Evolutionary conservation across 2,888 invertebrate genomes (phyloP), one percentile per base, ranked within the genome.

Genomic region (Volucella inflata): DNA sequence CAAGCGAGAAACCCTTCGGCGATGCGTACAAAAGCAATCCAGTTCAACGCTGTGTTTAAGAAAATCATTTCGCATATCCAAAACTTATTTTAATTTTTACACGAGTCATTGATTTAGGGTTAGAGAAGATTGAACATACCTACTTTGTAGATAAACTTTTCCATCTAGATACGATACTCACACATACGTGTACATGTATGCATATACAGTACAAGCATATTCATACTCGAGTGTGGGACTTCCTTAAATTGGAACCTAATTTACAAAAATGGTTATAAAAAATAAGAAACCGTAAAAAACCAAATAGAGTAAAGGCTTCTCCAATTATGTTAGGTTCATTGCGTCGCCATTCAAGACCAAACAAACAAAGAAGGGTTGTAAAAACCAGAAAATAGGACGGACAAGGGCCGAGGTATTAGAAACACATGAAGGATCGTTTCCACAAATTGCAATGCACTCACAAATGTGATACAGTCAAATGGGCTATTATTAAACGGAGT

Each of bases 401-500:
- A 38, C 57, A 30, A 17, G 36, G 46, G 50, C 55, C 62, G 21
- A 40, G 14, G 64, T 60, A 71, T 67, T 77, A 77, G 67, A 36
- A 76, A 78, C 83, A 78, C 78, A 83, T 78, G 83, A 83, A 48
- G 40, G 59, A 74, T 83, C 78, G 50, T 48, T 3, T 42, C 83
- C 83, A 40, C 83, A 83, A 83, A 84, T 75, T 79, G 75, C 30
- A 30, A 6, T 30, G 30, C 65, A 60, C 42, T 84, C 57, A 44
- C 36, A 79, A 75, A 78, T 78, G 74, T 40, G 50, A 79, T 74
- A 78, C 48, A 62, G 57, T 44, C 72, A 75, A 84, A 79, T 75
- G 74, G 84, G 79, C 80, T 80, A 75, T 84, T 84, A 84, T 84
- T 75, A 80, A 78, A 78, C 74, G 68, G 62, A 80, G 80, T 68